A percentile compares a stretch with the other conserved stretches of the same genome.
These are phyloP conservation scores for Acyrthosiphon pisum DNA, from an alignment of 1,140 invertebrate species.

Conservation along the genomic window DNA sequence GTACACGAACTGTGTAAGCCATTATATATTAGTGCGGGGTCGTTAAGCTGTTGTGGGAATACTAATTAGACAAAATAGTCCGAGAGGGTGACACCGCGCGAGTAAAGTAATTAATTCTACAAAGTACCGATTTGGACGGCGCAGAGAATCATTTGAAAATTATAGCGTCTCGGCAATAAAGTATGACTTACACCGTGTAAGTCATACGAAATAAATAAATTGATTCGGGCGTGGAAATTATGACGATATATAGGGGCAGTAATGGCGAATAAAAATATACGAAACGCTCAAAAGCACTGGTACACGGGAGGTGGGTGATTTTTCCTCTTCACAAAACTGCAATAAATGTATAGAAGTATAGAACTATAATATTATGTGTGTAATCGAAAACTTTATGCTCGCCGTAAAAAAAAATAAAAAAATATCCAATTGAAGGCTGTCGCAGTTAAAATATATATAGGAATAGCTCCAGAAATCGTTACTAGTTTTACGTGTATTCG, in stretches of 20 bases:
- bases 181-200: background rate
- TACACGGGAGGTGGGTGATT: background rate
- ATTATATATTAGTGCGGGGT: constrained; percentile 22
- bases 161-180: constrained; percentile 7
- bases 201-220: constrained; percentile 13
- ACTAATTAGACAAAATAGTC: constrained; percentile 40
- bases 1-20: background rate
- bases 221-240: background rate
- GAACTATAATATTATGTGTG: constrained; percentile 12
- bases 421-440: background rate
- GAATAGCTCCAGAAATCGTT: background rate
- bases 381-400: constrained; percentile 14
- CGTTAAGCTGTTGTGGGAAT: constrained; percentile 21
- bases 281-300: background rate
- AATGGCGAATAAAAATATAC: background rate
- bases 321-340: constrained; percentile 6
- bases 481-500: background rate
- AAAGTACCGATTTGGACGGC: background rate
- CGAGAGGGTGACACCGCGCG: background rate
- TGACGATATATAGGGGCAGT: background rate
- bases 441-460: constrained; percentile 1
- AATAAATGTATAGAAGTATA: constrained; percentile 2
- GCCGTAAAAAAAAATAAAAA: background rate
- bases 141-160: background rate
- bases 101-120: constrained; percentile 41